Evolutionary conservation across 2,797 vertebrate species (phyloP).

Genomic region (Syndactyla subalaris): DNA sequence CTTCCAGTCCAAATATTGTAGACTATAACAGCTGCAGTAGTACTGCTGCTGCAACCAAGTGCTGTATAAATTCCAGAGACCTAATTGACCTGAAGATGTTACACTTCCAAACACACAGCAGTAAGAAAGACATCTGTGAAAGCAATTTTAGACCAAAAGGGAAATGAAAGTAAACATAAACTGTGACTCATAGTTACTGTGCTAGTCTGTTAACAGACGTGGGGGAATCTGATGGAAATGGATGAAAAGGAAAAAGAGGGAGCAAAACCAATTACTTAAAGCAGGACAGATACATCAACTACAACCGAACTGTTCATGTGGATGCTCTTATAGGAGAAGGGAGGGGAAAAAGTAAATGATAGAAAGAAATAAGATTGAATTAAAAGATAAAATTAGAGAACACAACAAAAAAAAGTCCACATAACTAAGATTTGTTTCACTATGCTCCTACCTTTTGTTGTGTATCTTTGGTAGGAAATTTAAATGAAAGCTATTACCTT

Average conservation of each 20-base stretch:
- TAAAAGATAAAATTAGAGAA: background rate
- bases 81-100: background rate
- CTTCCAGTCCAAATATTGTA: background rate
- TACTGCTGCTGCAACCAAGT: background rate
- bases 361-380: background rate
- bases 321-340: background rate
- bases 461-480: background rate
- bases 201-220: background rate
- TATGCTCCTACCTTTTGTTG: background rate
- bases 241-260: background rate
- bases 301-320: background rate
- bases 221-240: background rate
- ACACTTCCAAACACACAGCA: background rate
- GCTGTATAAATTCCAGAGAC: background rate
- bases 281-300: background rate
- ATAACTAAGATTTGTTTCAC: background rate
- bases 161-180: background rate
- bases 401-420: background rate
- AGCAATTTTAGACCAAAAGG: background rate
- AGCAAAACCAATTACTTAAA: background rate
- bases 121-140: background rate
- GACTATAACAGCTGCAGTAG: background rate
- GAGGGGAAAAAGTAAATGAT: background rate
- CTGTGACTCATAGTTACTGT: background rate
- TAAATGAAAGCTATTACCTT: background rate